Base-by-base conservation (phyloP, 53 echinoderm and acorn worm species). In the Holothuria leucospilota region DNA sequence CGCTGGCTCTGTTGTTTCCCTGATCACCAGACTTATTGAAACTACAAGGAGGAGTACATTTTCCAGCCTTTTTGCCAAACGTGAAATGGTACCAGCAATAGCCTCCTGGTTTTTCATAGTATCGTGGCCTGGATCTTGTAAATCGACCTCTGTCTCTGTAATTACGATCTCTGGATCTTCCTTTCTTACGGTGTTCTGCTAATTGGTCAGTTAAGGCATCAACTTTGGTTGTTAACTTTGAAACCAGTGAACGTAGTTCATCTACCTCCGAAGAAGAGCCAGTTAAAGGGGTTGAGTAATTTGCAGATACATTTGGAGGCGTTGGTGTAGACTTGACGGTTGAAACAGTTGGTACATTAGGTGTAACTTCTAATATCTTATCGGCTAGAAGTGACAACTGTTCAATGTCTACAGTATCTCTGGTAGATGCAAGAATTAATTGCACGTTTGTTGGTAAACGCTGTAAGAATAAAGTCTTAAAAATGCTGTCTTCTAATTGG, bases 1-100 rank as follows among this genome's bases (percentile, higher is more conserved):
- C 53, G 84, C 74, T 89, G 89, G 84, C 84, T 13, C 84, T 28
- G 42, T 26, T 11, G 84, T 89, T 89, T 89, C 51, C 84, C 89
- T 26, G 26, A 9, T 26, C 66, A 9, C 26, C 41, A 5, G 77
- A 39, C 13, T 60, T 41, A 8, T 11, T 11, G 9, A 9, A 84
- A 18, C 68, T 38, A 59, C 88, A 88, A 11, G 88, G 88, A 14
- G n/a, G n/a, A n/a, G n/a, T n/a, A n/a, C n/a, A n/a, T n/a, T n/a
- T n/a, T n/a, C n/a, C n/a, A n/a, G n/a, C n/a, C n/a, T n/a, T n/a
- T n/a, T n/a, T n/a, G n/a, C n/a, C n/a, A n/a, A n/a, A n/a, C n/a
- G n/a, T n/a, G n/a, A n/a, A n/a, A n/a, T n/a, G n/a, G n/a, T n/a
- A n/a, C n/a, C n/a, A n/a, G n/a, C n/a, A n/a, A n/a, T n/a, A n/a